phyloP scores from a whole-genome alignment of 2,113 vertebrate genomes.

The Labeo rohita region DNA sequence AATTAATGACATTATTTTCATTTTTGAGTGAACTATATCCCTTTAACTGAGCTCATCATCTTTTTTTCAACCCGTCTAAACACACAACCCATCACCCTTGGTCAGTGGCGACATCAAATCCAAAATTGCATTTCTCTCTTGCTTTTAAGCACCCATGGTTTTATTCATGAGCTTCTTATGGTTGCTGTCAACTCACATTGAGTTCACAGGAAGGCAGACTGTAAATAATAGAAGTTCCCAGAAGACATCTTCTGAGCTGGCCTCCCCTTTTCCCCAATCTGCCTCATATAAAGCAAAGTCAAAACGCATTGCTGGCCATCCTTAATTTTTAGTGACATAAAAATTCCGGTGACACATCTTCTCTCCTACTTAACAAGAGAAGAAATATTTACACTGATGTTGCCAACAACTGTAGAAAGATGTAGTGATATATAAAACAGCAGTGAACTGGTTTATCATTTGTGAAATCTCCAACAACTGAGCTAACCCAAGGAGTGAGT shows the following conservation, averaged over 20 bases:
- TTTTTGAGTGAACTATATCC: too few species aligned
- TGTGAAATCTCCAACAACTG: background rate
- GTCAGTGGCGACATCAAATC: slow-evolving; percentile 60
- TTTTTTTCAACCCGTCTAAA: slow-evolving; percentile 31
- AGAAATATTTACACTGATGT: background rate
- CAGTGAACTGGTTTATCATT: background rate
- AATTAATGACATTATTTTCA: too few species aligned
- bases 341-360: background rate
- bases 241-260: slow-evolving; percentile 66
- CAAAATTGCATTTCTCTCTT: slow-evolving; percentile 65
- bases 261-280: slow-evolving; percentile 60
- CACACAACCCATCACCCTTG: slow-evolving; percentile 51
- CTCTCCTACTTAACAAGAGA: background rate
- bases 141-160: slow-evolving; percentile 75
- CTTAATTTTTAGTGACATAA: slow-evolving; percentile 54
- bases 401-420: background rate
- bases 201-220: slow-evolving; percentile 71
- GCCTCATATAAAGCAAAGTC: slow-evolving; percentile 48
- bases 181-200: slow-evolving; percentile 79
- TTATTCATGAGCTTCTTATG: slow-evolving; percentile 81
- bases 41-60: background rate
- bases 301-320: slow-evolving; percentile 41
- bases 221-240: slow-evolving; percentile 80
- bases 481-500: background rate
- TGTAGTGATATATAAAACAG: background rate